A percentile compares a stretch with the other conserved stretches of the same genome.
These are phyloP conservation scores for Procavia capensis DNA, from an alignment of 2,113 vertebrate species.

Conservation along the genomic window DNA sequence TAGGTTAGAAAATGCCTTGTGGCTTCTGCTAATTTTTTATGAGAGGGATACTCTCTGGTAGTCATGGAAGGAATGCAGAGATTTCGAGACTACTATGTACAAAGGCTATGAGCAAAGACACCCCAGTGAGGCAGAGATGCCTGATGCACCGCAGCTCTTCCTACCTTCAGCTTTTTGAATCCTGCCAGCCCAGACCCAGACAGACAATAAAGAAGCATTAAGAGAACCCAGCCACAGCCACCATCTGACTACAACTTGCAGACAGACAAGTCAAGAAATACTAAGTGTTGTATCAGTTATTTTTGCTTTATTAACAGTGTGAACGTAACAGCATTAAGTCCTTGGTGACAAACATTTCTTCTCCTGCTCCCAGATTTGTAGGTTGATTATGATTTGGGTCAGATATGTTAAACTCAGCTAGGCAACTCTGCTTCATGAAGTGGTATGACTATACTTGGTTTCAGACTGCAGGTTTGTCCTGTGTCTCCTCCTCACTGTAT, in stretches of 20 bases:
- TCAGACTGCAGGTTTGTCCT: background rate
- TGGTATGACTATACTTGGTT: background rate
- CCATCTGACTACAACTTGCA: background rate
- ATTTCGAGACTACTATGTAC: background rate
- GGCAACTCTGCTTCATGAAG: background rate
- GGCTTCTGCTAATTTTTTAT: background rate
- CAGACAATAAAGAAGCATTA: background rate
- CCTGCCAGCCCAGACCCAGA: background rate
- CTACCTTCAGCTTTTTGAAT: background rate
- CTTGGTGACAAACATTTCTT: background rate
- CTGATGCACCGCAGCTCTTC: accelerated
- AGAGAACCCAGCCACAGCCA: background rate
- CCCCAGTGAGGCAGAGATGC: background rate
- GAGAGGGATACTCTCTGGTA: background rate
- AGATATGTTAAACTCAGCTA: background rate
- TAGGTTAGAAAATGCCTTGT: background rate
- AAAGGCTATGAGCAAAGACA: background rate
- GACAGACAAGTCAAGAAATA: background rate
- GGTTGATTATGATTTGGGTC: background rate
- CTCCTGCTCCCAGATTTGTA: background rate
- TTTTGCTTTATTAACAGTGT: background rate
- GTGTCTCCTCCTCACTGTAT: background rate
- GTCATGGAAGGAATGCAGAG: background rate
- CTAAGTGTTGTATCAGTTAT: background rate
- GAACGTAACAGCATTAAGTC: background rate